Evolutionary conservation across 2,888 invertebrate genomes (phyloP), one percentile per base, ranked within the genome.

Genomic region (Brachynemurus nebulosus): DNA sequence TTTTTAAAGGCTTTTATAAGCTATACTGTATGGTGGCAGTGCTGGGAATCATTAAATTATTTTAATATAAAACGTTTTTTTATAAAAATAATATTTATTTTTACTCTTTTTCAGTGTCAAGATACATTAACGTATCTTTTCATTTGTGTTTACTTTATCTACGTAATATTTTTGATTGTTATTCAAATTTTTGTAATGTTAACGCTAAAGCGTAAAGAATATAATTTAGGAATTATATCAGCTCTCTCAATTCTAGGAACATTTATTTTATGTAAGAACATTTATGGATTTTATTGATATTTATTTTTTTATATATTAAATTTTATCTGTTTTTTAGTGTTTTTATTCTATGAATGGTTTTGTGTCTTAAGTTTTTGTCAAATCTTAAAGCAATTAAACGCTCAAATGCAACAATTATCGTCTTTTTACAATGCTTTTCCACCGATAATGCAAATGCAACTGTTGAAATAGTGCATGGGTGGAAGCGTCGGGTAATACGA

Each of bases 361-460:
- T 40, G 40, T 17, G 27, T 40, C 18, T 12, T 40, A 3, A 40
- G 40, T 16, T 40, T 40, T 40, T 40, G 16, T 25, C 40, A 40
- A 17, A 40, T 40, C 8, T 16, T 40, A 25, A 25, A 23, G 3
- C 17, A 25, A 5, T 20, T 40, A 16, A 40, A 25, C 16, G 27
- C 25, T 5, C 40, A 40, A 14, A 21, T 40, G 23, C n/a, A 16
- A 16, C 19, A 23, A 16, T 25, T 25, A 14, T 12, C 23, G 11
- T 25, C 11, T 9, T 5, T 23, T n/a, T 40, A 40, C 16, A 20
- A 18, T 17, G 7, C 16, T 37, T 18, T 19, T n/a, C 12, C 12
- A n/a, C 11, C 30, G 4, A 3, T 30, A 30, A 3, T 12, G n/a
- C n/a, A n/a, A n/a, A n/a, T n/a, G n/a, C n/a, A n/a, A n/a, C n/a